These are phyloP conservation scores for Arrhopalites spinosus DNA, from an alignment of 2,888 invertebrate species.

Conservation along the genomic window DNA sequence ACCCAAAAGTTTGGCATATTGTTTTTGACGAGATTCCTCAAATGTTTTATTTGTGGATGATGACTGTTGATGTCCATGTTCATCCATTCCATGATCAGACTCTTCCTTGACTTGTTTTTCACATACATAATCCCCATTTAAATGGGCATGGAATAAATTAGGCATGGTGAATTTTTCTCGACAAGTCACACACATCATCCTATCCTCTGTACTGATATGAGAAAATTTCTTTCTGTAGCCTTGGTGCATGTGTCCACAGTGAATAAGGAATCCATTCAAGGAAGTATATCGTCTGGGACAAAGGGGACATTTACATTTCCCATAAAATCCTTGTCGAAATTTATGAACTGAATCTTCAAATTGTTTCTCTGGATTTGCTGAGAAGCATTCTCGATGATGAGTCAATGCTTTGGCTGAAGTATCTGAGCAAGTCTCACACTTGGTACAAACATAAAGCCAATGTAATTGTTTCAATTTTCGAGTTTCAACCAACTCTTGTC, in stretches of 20 bases:
- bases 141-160: constrained; percentile 45
- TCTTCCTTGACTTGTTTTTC: constrained; percentile 4
- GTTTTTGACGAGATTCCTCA: constrained; percentile 23
- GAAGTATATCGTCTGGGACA: constrained; percentile 50
- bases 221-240: constrained; percentile 43
- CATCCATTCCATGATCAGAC: background rate
- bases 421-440: constrained; percentile 50
- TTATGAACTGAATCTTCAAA: constrained; percentile 51
- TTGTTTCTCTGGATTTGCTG: constrained; percentile 34
- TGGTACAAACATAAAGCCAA: constrained; percentile 54
- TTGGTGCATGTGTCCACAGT: constrained; percentile 52
- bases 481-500: constrained; percentile 41
- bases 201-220: constrained; percentile 46
- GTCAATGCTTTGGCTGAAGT: constrained; percentile 44
- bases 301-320: constrained; percentile 48
- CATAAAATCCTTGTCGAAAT: constrained; percentile 54
- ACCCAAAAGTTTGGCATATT: constrained; percentile 24
- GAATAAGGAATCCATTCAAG: constrained; percentile 50
- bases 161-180: constrained; percentile 43
- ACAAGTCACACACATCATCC: constrained; percentile 48
- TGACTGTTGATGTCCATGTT: constrained; percentile 1
- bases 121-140: constrained; percentile 32
- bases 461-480: constrained; percentile 52
- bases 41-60: constrained; percentile 19
- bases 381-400: constrained; percentile 49